phyloP scores from a whole-genome alignment of 2,888 invertebrate genomes.

The Empis stercorea region DNA sequence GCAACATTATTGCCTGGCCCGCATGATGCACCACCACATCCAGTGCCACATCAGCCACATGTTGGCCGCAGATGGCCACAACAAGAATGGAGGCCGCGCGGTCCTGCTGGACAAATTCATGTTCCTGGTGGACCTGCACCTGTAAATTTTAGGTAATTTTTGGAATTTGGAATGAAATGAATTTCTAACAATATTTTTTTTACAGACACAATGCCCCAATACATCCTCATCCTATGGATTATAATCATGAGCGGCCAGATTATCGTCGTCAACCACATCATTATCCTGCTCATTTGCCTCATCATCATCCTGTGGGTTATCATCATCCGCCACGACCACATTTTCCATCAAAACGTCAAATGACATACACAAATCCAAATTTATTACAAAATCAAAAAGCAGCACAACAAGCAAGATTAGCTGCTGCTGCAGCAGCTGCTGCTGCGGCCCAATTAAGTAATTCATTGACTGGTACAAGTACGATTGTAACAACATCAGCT shows the following conservation, averaged over 20 bases:
- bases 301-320: background rate
- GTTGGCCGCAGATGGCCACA: constrained; percentile 12
- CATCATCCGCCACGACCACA: constrained; percentile 20
- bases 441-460: background rate
- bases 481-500: background rate
- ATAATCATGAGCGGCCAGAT: constrained; percentile 19
- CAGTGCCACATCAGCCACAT: background rate
- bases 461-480: too few species aligned
- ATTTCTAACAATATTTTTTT: background rate
- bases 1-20: constrained; percentile 8
- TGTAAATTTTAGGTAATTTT: constrained; percentile 7
- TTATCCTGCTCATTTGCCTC: constrained; percentile 1
- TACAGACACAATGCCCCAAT: constrained; percentile 5
- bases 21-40: background rate
- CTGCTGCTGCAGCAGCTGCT: constrained; percentile 7
- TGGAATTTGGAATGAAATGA: background rate
- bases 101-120: constrained; percentile 7
- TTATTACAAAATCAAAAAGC: constrained; percentile 21
- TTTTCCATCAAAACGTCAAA: constrained; percentile 29
- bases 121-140: constrained; percentile 9
- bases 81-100: constrained; percentile 11
- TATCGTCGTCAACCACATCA: constrained; percentile 27
- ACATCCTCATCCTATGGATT: constrained; percentile 27
- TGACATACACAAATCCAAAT: constrained; percentile 29
- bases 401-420: constrained; percentile 18